Conservation (phyloP, 2,113 vertebrate genomes). For the Chitala chitala region DNA sequence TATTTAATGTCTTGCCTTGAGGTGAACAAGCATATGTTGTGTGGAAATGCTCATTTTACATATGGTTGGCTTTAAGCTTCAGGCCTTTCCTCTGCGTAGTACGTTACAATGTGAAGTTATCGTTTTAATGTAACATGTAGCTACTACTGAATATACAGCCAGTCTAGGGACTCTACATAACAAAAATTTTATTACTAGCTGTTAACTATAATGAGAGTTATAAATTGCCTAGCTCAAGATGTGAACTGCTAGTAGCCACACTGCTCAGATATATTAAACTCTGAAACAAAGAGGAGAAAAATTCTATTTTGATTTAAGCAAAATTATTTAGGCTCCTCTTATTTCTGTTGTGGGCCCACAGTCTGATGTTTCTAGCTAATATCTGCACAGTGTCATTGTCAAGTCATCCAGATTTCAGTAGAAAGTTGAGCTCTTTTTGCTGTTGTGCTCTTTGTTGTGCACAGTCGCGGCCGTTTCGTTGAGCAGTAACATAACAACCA, state of each 20-base stretch:
- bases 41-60: no score
- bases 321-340: no score
- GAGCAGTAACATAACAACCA: background rate
- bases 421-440: no score
- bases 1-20: no score
- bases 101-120: background rate
- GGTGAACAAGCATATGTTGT: no score
- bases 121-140: background rate
- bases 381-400: background rate
- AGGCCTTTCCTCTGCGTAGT: no score
- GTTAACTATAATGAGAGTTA: background rate
- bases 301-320: no score
- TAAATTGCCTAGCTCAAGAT: background rate
- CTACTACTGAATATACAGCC: background rate
- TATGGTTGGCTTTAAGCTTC: no score
- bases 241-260: no score
- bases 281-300: no score
- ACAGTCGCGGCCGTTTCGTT: background rate
- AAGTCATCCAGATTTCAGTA: background rate
- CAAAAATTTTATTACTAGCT: constrained; percentile 2
- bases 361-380: background rate
- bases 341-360: background rate
- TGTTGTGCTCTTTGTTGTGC: background rate
- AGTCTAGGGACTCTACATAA: background rate
- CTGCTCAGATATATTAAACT: no score